Base-by-base conservation (phyloP, 2,888 invertebrate genomes). In the Brassicogethes aeneus region DNA sequence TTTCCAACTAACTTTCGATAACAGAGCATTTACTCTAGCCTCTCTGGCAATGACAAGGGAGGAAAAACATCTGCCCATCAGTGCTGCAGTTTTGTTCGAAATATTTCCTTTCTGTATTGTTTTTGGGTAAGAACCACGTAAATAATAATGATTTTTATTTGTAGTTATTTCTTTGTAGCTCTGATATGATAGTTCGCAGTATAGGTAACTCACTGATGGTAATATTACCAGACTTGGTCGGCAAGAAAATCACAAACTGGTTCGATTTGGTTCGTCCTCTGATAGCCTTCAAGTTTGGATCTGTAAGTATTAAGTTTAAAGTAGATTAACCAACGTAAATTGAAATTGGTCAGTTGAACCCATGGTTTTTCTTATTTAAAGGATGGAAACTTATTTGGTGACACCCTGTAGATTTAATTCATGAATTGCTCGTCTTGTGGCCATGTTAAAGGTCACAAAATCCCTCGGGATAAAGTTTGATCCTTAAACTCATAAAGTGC, bases 81-180 rank as follows among this genome's bases (percentile, higher is more conserved):
- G 85, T 60, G 89, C 91, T 1, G 84, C 88, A 7, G 85, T 93
- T 16, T 74, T 96, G 34, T 94, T 96, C 59, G 94, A 96, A 66
- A 91, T 96, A 60, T 97, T 97, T 66, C 96, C 97, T 1, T 97
- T 97, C 74, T 93, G 94, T 70, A 87, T 97, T 52, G 93, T 95
- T 32, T 96, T 96, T 68, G 89, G 91, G 85, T 89, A 69, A 73
- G 35, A 13, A 36, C n/a, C 14, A 17, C 5, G 17, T 23, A 43
- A 34, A 17, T 16, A 30, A 23, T n/a, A 23, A 7, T 23, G 5
- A 23, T 23, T 32, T 14, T 23, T 14, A 5, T 34, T 15, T 14
- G 30, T 37, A 29, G 37, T 29, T 13, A 29, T n/a, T 39, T 30
- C 10, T 5, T 51, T 62, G 43, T 60, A 89, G 91, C 35, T 81